Evolutionary conservation across 35 echinoderm and acorn worm species (phyloP), one percentile per base, ranked within the genome.

Genomic region (Patiria miniata): DNA sequence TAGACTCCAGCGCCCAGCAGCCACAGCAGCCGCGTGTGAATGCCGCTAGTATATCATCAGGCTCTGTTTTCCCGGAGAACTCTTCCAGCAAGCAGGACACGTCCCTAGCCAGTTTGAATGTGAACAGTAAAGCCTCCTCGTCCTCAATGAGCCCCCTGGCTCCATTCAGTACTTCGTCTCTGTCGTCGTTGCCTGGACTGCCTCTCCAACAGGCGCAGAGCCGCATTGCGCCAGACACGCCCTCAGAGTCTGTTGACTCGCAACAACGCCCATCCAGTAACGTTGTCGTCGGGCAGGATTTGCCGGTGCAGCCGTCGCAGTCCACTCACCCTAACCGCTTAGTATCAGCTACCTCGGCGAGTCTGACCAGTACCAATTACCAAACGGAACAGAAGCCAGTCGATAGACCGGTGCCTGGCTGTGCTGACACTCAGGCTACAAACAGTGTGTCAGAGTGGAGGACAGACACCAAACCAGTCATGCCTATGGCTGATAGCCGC

Each of bases 101-200:
- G 14, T 32, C 65, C 1, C 7, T 73, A 32, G 23, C 29, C 26
- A 73, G 10, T 73, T 73, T 73, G 65, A 73, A 26, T 73, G 21
- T 73, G 65, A 73, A 73, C 65, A 73, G 65, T 73, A 73, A 73
- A 73, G 65, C 34, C 26, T 60, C 57, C 19, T 47, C 42, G 42
- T 73, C 42, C 12, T 47, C 65, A 73, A 34, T 73, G 29, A 73
- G 77, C n/a, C 19, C 88, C 17, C 65, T 90, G 60, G 81, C 78
- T 52, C 37, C 78, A n/a, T 80, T 80, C 78, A 80, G 78, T 52
- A 80, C 78, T 80, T 80, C 78, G 6, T 80, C 78, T 80, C 47
- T 52, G 19, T 80, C 78, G 7, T 80, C 37, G 9, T 52, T 40
- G 23, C 47, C 78, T 22, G 47, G 47, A 37, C 36, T 38, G 39